Evolutionary conservation across 2,888 invertebrate genomes (phyloP), one percentile per base, ranked within the genome.

Genomic region (Malthinus flaveolus): DNA sequence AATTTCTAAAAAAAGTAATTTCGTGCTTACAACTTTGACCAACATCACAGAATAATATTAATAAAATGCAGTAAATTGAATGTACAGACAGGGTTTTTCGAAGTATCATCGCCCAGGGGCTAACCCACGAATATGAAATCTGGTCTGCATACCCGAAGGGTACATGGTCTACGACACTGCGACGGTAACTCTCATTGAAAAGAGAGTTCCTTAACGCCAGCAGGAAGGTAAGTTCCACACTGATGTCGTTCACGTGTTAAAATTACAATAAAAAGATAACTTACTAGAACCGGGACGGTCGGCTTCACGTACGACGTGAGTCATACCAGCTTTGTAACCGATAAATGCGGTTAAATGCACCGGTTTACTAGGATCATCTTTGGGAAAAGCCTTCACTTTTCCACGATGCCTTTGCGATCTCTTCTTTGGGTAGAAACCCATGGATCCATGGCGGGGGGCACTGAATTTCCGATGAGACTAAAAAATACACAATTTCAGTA

Each of bases 381-480:
- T 97, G 32, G 99, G 99, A 86, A 98, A 99, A 54, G 98, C 95
- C 94, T 99, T 99, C 66, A 96, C 95, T 82, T 97, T 98, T 73
- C 99, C 99, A 83, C 97, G 93, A 84, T 97, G 97, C 76, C 97
- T 90, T 68, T 87, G 87, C 69, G 95, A 91, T 70, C 99, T 88
- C 83, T 99, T 99, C 84, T 97, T 98, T 75, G 99, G 99, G 82
- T 97, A 93, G 87, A 99, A 99, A 72, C 97, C 98, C 94, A 99
- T 96, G 55, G 97, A 98, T 74, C 99, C 99, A 88, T 99, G 99
- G 72, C 99, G 93, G 72, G 99, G 99, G 42, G 98, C 98, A 78
- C 97, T 97, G 82, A 99, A 99, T 81, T 99, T 99, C 79, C 99
- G 90, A 84, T 99, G 99, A 83, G 98, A 98, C 99, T 98, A 80